Evolutionary conservation across 2,888 invertebrate genomes (phyloP), one percentile per base, ranked within the genome.

Genomic region (Ypsolopha sequella): DNA sequence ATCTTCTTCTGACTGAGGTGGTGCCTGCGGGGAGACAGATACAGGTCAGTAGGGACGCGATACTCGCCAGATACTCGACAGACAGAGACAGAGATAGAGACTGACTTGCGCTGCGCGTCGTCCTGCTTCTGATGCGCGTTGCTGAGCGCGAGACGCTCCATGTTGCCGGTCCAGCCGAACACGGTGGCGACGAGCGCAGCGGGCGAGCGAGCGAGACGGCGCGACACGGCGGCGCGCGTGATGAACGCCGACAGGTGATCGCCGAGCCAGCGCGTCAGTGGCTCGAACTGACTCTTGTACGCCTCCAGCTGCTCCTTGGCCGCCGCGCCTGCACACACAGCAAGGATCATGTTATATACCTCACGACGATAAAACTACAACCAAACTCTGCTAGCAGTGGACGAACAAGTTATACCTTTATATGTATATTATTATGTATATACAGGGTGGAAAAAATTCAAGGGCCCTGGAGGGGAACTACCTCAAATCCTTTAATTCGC

Each of bases 111-210:
- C 71, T 96, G 95, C 38, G 95, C 93, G 87, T 98, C 97, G 70
- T 98, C 95, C 7, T 81, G 68, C 68, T 97, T 97, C 67, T 95
- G 95, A 80, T 99, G 98, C 11, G 99, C 98, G 84, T 99, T 99
- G 47, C 95, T 94, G 57, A 95, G 84, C 56, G 98, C 97, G 58
- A 99, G 90, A 49, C 99, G 90, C 87, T 99, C 99, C 99, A 99
- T 99, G 82, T 99, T 99, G 65, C 98, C 99, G 63, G 98, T 98
- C 98, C 98, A 99, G 61, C 98, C 98, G 84, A 97, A 99, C 88
- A 95, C 93, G 54, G 95, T 94, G 58, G 99, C 99, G 48, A 98
- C 97, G 50, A 99, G 89, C 50, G 98, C 99, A 77, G 97, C 98
- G 0, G 99, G 99, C 7, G 98, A 98, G 66, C 92, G 93, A 54